Percentiles rank a stretch among this genome's conserved stretches.
These are phyloP conservation scores for Dynastes hyllus DNA, from an alignment of 2,888 invertebrate genomes.

Conservation along the genomic window DNA sequence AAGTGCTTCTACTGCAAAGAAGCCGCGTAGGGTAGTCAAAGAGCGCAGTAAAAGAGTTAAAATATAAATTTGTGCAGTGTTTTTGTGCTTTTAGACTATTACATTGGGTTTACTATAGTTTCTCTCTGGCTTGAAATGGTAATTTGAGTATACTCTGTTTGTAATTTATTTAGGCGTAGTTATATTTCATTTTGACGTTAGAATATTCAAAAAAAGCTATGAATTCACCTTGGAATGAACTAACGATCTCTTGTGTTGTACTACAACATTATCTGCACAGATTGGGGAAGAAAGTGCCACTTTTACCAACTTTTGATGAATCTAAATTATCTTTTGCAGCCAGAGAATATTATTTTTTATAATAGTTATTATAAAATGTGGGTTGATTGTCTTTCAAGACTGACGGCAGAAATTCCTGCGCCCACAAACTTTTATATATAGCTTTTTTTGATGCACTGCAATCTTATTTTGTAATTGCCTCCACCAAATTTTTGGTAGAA, in stretches of 20 bases:
- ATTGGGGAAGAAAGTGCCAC: constrained; percentile 14
- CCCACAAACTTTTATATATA: constrained; percentile 61
- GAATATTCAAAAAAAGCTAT: neutral
- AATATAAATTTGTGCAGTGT: constrained; percentile 58
- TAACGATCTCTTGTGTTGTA: no score
- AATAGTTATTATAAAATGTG: constrained; percentile 51
- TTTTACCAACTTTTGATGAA: neutral
- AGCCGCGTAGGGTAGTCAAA: constrained; percentile 64
- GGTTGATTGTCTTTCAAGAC: constrained; percentile 58
- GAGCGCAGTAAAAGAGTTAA: constrained; percentile 65
- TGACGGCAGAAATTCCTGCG: constrained; percentile 56
- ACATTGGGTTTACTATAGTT: constrained; percentile 39
- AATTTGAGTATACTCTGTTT: constrained; percentile 37
- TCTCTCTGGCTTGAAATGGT: constrained; percentile 48
- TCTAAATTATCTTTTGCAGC: constrained; percentile 41
- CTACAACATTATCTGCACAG: no score
- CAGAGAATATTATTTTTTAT: constrained; percentile 47
- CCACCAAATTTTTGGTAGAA: constrained; percentile 63
- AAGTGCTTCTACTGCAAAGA: constrained; percentile 59
- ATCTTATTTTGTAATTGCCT: constrained; percentile 58
- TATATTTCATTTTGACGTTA: neutral
- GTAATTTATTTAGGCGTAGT: neutral
- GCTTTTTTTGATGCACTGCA: constrained; percentile 65
- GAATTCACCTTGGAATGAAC: neutral
- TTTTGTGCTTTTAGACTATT: constrained; percentile 49